These are phyloP conservation scores for Sebastes diaconus DNA, from an alignment of 2,797 vertebrate genomes.

Conservation along the genomic window DNA sequence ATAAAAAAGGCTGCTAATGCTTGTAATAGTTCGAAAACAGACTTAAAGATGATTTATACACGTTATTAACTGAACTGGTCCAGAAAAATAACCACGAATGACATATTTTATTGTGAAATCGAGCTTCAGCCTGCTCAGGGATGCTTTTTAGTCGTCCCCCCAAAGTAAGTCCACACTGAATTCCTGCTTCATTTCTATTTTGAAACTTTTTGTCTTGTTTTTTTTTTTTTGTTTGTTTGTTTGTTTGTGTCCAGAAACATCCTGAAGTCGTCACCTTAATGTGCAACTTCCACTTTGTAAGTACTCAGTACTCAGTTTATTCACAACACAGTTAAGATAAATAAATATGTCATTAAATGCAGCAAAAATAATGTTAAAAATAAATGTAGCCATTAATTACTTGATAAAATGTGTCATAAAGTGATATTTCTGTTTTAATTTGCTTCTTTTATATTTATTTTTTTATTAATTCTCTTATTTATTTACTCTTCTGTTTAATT, in stretches of 20 bases:
- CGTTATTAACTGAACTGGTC: fast-evolving
- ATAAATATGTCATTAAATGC: too few species aligned
- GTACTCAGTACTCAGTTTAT: too few species aligned
- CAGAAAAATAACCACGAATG: fast-evolving
- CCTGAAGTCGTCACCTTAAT: not conserved
- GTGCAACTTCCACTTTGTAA: too few species aligned
- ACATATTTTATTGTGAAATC: not conserved
- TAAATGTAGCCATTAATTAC: too few species aligned
- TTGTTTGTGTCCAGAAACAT: not conserved
- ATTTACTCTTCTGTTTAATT: too few species aligned
- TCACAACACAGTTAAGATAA: too few species aligned
- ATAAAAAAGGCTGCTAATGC: fast-evolving
- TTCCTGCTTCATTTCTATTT: not conserved
- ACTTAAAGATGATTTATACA: fast-evolving
- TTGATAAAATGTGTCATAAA: too few species aligned
- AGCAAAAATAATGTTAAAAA: too few species aligned
- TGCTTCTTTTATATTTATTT: too few species aligned
- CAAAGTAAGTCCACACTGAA: constrained; percentile 47
- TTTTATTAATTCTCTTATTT: too few species aligned
- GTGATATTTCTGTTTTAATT: too few species aligned
- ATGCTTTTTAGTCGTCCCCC: constrained; percentile 10
- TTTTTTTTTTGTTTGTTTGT: not conserved
- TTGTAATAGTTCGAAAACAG: fast-evolving
- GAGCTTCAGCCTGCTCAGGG: fast-evolving
- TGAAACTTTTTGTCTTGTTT: not conserved